Conservation (phyloP, 2,113 vertebrate genomes). For the Orcinus orca region DNA sequence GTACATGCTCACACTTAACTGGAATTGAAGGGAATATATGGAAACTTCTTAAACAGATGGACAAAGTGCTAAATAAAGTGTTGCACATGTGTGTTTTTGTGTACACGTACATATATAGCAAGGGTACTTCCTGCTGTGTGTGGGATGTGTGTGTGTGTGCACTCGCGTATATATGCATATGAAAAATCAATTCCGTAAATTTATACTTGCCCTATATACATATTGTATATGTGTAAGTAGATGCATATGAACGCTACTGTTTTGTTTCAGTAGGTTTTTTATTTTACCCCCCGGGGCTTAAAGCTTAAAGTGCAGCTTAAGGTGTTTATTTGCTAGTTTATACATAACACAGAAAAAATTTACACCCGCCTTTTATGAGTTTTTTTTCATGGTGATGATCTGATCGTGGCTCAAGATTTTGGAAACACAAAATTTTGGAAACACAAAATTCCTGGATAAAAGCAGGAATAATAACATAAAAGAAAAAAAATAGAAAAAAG, state of each 20-base stretch:
- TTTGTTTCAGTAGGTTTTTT: slow-evolving; percentile 31
- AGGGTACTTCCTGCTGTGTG: not conserved
- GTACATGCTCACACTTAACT: not conserved
- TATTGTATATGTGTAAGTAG: slow-evolving; percentile 6
- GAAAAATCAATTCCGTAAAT: slow-evolving; percentile 2
- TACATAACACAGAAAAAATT: not conserved
- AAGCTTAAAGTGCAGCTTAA: not conserved
- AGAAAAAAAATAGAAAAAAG: not conserved
- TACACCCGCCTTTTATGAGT: not conserved
- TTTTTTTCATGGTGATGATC: not conserved
- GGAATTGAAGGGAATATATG: not conserved
- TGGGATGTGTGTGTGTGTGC: not conserved
- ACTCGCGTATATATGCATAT: not conserved
- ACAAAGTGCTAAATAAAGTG: not conserved
- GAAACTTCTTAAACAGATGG: slow-evolving; percentile 40
- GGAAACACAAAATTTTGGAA: not conserved
- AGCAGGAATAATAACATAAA: not conserved
- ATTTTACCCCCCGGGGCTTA: not conserved
- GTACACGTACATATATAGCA: not conserved
- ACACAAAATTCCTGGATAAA: too few species aligned
- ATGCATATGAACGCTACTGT: not conserved
- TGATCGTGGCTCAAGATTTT: not conserved
- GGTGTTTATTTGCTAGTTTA: not conserved
- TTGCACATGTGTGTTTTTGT: not conserved
- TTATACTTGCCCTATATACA: slow-evolving; percentile 21